These are phyloP conservation scores for Drosophila albomicans DNA, from an alignment of 1,140 invertebrate genomes.

Conservation along the genomic window DNA sequence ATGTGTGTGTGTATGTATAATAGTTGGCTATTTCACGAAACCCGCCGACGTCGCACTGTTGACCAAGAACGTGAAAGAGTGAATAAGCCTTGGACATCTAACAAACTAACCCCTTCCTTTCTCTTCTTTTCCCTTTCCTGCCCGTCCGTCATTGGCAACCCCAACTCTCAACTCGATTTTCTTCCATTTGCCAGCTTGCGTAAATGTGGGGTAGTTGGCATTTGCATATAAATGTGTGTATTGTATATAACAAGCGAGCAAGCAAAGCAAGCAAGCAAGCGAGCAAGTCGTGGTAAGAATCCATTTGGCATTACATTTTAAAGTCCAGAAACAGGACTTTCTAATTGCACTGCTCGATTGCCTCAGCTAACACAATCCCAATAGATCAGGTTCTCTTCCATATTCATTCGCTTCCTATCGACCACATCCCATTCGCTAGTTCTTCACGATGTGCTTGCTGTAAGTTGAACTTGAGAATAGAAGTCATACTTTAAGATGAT, in stretches of 20 bases:
- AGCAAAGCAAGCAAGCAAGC: too few relatives aligned
- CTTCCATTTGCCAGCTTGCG: conserved; percentile 7
- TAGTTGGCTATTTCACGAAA: conserved; percentile 81
- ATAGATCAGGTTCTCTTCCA: not conserved
- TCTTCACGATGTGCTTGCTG: too few relatives aligned
- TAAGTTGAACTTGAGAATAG: too few relatives aligned
- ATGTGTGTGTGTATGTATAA: conserved; percentile 44
- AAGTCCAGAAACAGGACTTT: conserved; percentile 48
- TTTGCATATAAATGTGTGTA: conserved; percentile 70
- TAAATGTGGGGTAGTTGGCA: conserved; percentile 49
- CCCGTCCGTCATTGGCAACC: not conserved
- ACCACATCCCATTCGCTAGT: not conserved
- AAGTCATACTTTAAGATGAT: too few relatives aligned
- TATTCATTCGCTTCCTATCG: not conserved
- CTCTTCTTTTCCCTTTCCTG: not conserved
- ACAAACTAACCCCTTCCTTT: conserved; percentile 34
- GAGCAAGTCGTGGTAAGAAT: conserved; percentile 23
- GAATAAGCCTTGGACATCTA: conserved; percentile 40
- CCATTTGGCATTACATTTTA: conserved; percentile 53
- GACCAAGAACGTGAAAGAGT: conserved; percentile 67
- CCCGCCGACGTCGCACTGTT: conserved; percentile 69
- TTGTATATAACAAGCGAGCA: conserved; percentile 30
- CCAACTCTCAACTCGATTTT: not conserved
- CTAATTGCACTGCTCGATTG: conserved; percentile 34
- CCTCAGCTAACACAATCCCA: conserved; percentile 3